A percentile compares a stretch with the other conserved stretches of the same genome.
These are phyloP conservation scores for Tetrao urogallus DNA, from an alignment of 2,113 vertebrate genomes.

Conservation along the genomic window DNA sequence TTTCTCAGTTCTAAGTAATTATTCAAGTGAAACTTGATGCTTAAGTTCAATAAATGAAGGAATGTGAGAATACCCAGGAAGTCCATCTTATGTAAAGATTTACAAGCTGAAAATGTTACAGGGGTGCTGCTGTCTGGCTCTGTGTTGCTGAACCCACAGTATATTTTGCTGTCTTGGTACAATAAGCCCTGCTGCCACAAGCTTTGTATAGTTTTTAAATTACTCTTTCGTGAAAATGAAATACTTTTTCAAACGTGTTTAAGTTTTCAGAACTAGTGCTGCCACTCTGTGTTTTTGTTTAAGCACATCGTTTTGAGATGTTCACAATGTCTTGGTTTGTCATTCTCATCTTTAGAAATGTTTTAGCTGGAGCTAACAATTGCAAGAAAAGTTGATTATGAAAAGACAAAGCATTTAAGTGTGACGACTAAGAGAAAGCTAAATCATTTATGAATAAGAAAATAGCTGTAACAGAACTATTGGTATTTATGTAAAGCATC, in stretches of 20 bases:
- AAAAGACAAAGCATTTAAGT: neutral
- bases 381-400: neutral
- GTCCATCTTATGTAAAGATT: neutral
- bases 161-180: neutral
- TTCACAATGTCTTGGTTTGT: neutral
- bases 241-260: neutral
- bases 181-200: neutral
- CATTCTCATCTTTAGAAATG: neutral
- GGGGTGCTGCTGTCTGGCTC: neutral
- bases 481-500: neutral
- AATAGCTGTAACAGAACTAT: neutral
- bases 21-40: neutral
- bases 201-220: neutral
- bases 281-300: neutral
- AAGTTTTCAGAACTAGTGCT: neutral
- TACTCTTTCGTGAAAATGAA: neutral
- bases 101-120: neutral
- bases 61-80: conserved; percentile 3
- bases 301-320: neutral
- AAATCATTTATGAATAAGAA: neutral
- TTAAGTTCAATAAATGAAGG: neutral
- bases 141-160: neutral
- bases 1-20: neutral
- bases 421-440: neutral
- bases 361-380: neutral